Evolutionary conservation across 1,140 invertebrate species (phyloP).

Genomic region (Temnothorax longispinosus): DNA sequence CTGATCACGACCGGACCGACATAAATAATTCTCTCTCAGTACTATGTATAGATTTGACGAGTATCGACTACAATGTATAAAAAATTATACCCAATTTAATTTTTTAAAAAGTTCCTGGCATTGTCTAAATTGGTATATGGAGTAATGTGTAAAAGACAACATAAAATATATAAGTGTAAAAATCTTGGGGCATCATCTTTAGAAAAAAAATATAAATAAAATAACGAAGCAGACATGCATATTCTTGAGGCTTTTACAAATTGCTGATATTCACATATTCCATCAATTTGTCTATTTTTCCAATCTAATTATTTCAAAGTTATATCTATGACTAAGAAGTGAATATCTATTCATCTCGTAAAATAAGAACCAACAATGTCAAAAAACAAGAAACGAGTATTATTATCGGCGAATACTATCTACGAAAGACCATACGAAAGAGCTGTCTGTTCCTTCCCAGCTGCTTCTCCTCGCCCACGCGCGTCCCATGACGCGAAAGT

Average conservation of each 20-base stretch:
- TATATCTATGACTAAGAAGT: background rate
- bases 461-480: background rate
- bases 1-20: constrained; percentile 13
- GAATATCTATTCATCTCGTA: background rate
- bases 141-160: background rate
- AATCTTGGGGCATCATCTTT: no score
- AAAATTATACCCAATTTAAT: constrained; percentile 1
- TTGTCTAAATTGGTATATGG: background rate
- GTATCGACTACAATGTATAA: background rate
- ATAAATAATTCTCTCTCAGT: constrained; percentile 28
- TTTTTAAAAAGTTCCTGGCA: background rate
- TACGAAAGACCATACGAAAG: background rate
- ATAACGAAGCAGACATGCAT: background rate
- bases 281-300: background rate
- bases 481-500: background rate
- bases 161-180: background rate
- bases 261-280: background rate
- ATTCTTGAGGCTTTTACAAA: background rate
- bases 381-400: background rate
- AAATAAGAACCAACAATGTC: background rate
- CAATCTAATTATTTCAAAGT: background rate
- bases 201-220: background rate
- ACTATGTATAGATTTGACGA: background rate
- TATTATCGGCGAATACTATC: background rate
- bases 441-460: background rate